Evolutionary conservation across 2,797 vertebrate species (phyloP).

Genomic region (Siniperca undulata): DNA sequence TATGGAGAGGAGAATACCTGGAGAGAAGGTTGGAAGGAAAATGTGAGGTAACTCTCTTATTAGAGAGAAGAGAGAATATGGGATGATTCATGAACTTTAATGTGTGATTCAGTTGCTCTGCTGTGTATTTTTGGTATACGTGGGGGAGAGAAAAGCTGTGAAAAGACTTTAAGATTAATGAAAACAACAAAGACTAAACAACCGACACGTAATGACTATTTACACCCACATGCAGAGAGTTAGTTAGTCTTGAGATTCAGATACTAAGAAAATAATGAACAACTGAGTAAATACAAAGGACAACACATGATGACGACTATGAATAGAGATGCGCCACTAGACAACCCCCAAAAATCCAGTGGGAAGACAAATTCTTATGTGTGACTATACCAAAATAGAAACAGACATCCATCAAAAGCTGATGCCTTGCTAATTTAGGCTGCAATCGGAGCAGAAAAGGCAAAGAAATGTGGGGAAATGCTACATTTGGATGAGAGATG

Average conservation of each 20-base stretch:
- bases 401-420: background rate
- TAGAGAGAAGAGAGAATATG: background rate
- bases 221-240: background rate
- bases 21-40: background rate
- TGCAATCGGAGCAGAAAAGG: background rate
- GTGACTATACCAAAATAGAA: background rate
- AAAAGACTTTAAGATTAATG: background rate
- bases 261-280: background rate
- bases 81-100: background rate
- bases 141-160: background rate
- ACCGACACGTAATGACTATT: background rate
- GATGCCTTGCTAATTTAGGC: background rate
- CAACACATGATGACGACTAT: background rate
- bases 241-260: background rate
- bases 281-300: background rate
- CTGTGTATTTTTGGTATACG: background rate
- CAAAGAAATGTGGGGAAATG: background rate
- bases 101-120: background rate
- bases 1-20: conserved; percentile 87
- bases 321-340: background rate
- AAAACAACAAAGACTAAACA: background rate
- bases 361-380: background rate
- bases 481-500: background rate
- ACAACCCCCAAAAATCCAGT: background rate
- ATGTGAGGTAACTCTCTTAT: background rate